Evolutionary conservation across 2,797 vertebrate species (phyloP), one percentile per base, ranked within the genome.

Genomic region (Megalops cyprinoides): DNA sequence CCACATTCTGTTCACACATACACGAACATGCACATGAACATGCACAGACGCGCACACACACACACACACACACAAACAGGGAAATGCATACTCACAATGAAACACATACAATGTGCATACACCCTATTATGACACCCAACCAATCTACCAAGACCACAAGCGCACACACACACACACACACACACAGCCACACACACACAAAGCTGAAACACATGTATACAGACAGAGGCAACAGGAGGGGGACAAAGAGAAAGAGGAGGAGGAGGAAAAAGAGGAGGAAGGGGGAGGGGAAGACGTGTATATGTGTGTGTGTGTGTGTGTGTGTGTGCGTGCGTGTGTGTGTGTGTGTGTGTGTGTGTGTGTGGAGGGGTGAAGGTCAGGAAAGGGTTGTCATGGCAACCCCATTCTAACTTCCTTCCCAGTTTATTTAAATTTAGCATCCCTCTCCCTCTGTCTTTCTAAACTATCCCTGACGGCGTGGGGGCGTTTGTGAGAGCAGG

Each of bases 331-430:
- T 77, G 23, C 46, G 31, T 82, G 15, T 65, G 51, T 79, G 34
- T 76, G 9, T 31, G 12, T 39, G 49, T 58, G 60, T 69, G 79
- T 34, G 69, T 53, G 60, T 75, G 34, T 7, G 81, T 76, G 85
- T 69, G 74, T 55, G 67, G 44, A 73, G n/a, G 85, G 56, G 81
- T 88, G 87, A 87, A 86, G 87, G 79, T 88, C 85, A 90, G 87
- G 87, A 87, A 84, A 86, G 69, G 60, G 90, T 90, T 88, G 90
- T 90, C 91, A 90, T 91, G 84, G 89, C 84, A 92, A 92, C 91
- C 81, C 58, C 82, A 87, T 85, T 90, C 87, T 84, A 87, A 92
- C 90, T 92, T 94, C 91, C 92, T 92, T 93, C 88, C 90, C 85
- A 83, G 83, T 88, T 89, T 86, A 89, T 92, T 84, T 65, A 79